Evolutionary conservation across 2,888 invertebrate species (phyloP), one percentile per base, ranked within the genome.

Genomic region (Antitype chi): DNA sequence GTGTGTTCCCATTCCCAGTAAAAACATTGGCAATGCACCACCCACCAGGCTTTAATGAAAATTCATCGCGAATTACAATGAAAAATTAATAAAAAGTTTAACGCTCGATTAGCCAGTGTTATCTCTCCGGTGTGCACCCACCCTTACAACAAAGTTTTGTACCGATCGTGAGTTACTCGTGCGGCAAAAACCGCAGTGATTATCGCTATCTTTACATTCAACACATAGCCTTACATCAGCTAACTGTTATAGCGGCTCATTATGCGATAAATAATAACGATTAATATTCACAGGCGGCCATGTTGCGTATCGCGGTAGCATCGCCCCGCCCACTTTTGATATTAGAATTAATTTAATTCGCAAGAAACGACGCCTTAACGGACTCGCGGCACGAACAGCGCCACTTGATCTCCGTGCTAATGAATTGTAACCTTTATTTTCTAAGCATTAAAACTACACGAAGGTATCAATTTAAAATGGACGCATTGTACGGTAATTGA

Each of bases 251-350:
- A 90, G 88, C 88, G 86, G 85, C 89, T 92, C 89, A 91, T 92
- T 92, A 93, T 89, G 76, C 90, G 90, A 94, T 94, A 92, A 93
- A 94, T 93, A 92, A 93, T 91, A 87, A 87, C 89, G 83, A 94
- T 94, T 92, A 94, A 93, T 92, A 93, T 93, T 93, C 93, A 89
- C 83, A 75, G 85, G 82, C 87, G 83, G 91, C 92, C 92, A 92
- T 93, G 88, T 91, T 93, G 94, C 94, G 95, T 94, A 94, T 91
- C 93, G 90, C 92, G 87, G 95, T 91, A 92, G 94, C 93, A 88
- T 90, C 88, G 91, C 91, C 89, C 89, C 94, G 92, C 94, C 95
- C 89, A 89, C 91, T 91, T 92, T 90, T 90, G 90, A 89, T 92
- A 91, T 91, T 91, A 90, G 91, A 92, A 92, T 92, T 89, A 90